Percentiles rank a stretch among this genome's conserved stretches.
Evolutionary conservation across 2,113 vertebrate species (phyloP).

Genomic region (Nymphicus hollandicus): DNA sequence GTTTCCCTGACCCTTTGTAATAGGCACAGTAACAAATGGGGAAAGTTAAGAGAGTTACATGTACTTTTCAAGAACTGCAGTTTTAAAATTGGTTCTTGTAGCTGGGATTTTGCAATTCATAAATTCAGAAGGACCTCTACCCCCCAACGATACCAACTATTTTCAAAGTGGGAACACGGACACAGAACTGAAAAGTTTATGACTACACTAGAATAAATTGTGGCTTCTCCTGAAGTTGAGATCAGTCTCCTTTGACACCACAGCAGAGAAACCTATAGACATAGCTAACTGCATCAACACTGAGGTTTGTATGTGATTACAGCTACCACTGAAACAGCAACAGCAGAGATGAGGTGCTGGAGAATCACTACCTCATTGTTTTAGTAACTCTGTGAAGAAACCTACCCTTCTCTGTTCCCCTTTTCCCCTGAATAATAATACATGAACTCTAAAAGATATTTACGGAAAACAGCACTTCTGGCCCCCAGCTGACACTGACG

Average conservation of each 20-base stretch:
- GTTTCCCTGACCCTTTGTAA: neutral
- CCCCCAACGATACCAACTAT: neutral
- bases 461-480: conserved; percentile 8
- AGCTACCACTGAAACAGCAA: neutral
- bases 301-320: neutral
- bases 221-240: neutral
- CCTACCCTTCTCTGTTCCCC: neutral
- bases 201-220: neutral
- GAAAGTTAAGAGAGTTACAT: neutral
- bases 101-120: neutral
- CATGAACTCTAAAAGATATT: neutral
- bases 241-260: neutral
- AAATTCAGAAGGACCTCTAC: neutral
- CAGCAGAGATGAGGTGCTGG: accelerated
- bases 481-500: neutral
- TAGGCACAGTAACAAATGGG: neutral
- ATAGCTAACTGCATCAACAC: neutral
- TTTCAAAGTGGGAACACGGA: neutral
- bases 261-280: neutral
- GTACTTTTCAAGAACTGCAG: neutral
- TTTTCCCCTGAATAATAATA: neutral
- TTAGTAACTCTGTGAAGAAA: neutral
- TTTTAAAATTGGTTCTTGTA: neutral
- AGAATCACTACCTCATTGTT: neutral
- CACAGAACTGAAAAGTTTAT: neutral